Evolutionary conservation across 2,888 invertebrate genomes (phyloP).

Genomic region (Sinelater perroti): DNA sequence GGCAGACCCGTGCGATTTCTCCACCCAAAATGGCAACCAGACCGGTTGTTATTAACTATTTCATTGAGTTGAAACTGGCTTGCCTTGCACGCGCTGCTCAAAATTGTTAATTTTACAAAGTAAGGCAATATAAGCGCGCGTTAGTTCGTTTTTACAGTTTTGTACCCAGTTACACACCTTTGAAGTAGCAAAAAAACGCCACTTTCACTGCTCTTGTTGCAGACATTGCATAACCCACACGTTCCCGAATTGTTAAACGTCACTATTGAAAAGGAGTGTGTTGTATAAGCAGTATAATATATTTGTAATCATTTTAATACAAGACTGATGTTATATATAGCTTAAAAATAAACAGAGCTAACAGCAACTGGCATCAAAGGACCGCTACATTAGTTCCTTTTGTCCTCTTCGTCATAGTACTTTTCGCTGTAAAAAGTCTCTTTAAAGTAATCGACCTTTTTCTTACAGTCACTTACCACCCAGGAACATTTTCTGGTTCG

Average conservation of each 20-base stretch:
- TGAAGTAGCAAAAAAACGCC: slow-evolving; percentile 7
- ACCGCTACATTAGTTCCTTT: slow-evolving; percentile 24
- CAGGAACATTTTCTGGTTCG: slow-evolving; percentile 77
- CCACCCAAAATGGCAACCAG: slow-evolving; percentile 17
- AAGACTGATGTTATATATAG: no score
- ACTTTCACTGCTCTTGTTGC: slow-evolving; percentile 40
- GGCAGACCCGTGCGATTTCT: slow-evolving; percentile 21
- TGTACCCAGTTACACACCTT: slow-evolving; percentile 1
- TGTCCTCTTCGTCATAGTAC: slow-evolving; percentile 49
- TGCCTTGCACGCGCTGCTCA: slow-evolving; percentile 18
- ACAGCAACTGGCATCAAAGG: no score
- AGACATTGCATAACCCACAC: slow-evolving; percentile 29
- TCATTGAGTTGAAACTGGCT: slow-evolving; percentile 20
- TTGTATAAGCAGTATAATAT: no score
- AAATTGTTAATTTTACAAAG: slow-evolving; percentile 19
- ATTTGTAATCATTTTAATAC: no score
- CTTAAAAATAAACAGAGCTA: no score
- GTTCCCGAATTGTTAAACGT: slow-evolving; percentile 28
- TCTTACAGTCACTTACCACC: slow-evolving; percentile 75
- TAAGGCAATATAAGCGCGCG: no score
- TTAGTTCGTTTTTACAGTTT: slow-evolving; percentile 1
- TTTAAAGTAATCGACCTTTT: no score
- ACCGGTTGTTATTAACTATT: slow-evolving; percentile 17
- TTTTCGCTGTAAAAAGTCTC: slow-evolving; percentile 51
- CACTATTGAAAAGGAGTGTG: no score